Percentiles rank a stretch among this genome's conserved stretches.
These are phyloP conservation scores for Colossoma macropomum DNA, from an alignment of 2,113 vertebrate species.

Conservation along the genomic window DNA sequence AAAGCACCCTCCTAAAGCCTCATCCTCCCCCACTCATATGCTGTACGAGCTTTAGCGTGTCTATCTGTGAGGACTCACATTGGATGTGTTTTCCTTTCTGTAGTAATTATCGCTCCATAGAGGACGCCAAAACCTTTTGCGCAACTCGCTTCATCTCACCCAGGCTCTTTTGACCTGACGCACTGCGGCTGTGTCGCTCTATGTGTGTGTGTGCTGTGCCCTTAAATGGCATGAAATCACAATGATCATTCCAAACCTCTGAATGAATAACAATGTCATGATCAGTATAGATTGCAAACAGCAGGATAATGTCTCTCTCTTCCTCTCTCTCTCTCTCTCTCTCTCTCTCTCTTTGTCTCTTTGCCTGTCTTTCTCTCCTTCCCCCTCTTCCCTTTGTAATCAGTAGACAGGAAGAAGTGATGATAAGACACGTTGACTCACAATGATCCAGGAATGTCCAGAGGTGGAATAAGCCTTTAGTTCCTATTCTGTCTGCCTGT, in stretches of 20 bases:
- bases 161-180: conserved; percentile 10
- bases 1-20: not conserved
- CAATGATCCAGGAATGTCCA: conserved; percentile 63
- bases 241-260: conserved; percentile 6
- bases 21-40: not conserved
- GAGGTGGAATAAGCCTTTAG: conserved; percentile 36
- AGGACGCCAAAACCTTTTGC: not conserved
- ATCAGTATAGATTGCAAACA: not conserved
- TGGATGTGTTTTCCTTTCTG: conserved; percentile 23
- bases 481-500: conserved; percentile 5
- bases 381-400: conserved; percentile 55
- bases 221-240: conserved; percentile 45
- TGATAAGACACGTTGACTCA: conserved; percentile 69
- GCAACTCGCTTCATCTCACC: conserved; percentile 26
- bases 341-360: not conserved
- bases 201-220: conserved; percentile 36
- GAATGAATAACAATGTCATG: not conserved
- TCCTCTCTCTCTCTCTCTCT: conserved; percentile 8
- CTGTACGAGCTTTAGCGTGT: not conserved
- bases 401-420: conserved; percentile 71
- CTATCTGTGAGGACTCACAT: too few relatives aligned
- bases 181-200: not conserved
- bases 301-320: not conserved
- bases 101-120: conserved; percentile 23
- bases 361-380: not conserved